Evolutionary conservation across 1,140 invertebrate genomes (phyloP), one percentile per base, ranked within the genome.

Genomic region (Cylas formicarius): DNA sequence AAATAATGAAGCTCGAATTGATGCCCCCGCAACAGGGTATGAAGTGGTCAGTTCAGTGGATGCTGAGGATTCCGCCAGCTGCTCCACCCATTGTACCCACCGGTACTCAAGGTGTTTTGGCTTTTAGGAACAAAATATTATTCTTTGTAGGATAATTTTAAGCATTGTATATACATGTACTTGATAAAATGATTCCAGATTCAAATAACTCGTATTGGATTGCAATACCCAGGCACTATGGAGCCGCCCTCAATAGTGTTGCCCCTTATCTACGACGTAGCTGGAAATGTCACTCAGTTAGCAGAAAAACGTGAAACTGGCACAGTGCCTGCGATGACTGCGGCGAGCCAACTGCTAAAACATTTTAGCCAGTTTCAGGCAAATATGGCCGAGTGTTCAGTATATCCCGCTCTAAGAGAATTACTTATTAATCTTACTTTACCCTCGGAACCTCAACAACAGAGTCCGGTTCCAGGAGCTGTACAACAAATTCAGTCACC

Each of bases 341-440:
- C 78, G 2, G 82, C 82, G 0, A 78, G 72, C 19, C 61, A 75
- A 10, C 71, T 82, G 39, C 67, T 89, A 1, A 84, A 84, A 52
- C 66, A 74, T 36, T 83, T 81, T 59, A 61, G 72, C 9, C 80
- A 84, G 38, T 48, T 40, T 17, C 22, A 52, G 42, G 42, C 53
- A 8, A 60, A 57, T 34, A 50, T 51, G 17, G 50, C 73, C 9
- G 88, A 93, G 60, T 94, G 90, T 63, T 86, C 87, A 1, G 74
- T 94, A 22, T 92, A 87, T 67, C 86, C 87, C 7, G 86, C 90
- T 16, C 80, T 96, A 21, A 74, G 86, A 50, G 89, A 94, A 65
- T 68, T 95, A 28, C 66, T 94, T 3, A 74, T 78, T 9, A 90
- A 88, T 70, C 74, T 94, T 17, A 76, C 74, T 22, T 64, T 87